Conservation (phyloP, 2,797 vertebrate species). For the Peromyscus melanophrys region DNA sequence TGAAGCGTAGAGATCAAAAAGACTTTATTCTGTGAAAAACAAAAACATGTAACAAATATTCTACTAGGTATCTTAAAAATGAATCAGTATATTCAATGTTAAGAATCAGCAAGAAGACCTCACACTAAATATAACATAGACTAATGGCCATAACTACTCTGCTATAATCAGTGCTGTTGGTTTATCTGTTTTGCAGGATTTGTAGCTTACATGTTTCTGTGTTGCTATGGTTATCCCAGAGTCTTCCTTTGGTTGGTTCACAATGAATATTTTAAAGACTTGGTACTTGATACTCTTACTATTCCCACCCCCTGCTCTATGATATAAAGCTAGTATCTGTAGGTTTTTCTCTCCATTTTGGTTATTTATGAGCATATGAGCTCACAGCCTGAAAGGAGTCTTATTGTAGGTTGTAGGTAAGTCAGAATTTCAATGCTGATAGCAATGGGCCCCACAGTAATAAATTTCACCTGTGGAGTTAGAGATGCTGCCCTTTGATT, state of each 20-base stretch:
- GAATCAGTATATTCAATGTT: conserved; percentile 28
- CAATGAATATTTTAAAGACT: conserved; percentile 75
- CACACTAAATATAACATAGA: background rate
- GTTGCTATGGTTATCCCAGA: conserved; percentile 77
- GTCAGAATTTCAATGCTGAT: background rate
- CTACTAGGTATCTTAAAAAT: conserved; percentile 1
- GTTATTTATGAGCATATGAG: conserved; percentile 64
- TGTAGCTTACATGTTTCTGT: conserved; percentile 21
- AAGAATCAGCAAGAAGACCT: background rate
- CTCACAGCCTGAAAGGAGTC: conserved; percentile 5
- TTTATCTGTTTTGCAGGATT: conserved; percentile 67
- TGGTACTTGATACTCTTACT: conserved; percentile 41
- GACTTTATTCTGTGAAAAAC: background rate
- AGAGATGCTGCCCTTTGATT: background rate
- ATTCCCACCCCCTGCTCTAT: conserved; percentile 46
- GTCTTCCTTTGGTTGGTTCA: conserved; percentile 64
- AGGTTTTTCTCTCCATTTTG: conserved; percentile 31
- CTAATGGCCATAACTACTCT: background rate
- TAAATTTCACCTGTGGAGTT: background rate
- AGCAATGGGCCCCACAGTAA: background rate
- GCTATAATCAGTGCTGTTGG: background rate
- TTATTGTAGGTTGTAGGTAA: background rate
- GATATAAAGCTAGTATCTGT: conserved; percentile 67
- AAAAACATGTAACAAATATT: background rate
- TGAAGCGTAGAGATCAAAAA: background rate